phyloP scores from a whole-genome alignment of 1,140 invertebrate genomes.

The Olivierus martensii region DNA sequence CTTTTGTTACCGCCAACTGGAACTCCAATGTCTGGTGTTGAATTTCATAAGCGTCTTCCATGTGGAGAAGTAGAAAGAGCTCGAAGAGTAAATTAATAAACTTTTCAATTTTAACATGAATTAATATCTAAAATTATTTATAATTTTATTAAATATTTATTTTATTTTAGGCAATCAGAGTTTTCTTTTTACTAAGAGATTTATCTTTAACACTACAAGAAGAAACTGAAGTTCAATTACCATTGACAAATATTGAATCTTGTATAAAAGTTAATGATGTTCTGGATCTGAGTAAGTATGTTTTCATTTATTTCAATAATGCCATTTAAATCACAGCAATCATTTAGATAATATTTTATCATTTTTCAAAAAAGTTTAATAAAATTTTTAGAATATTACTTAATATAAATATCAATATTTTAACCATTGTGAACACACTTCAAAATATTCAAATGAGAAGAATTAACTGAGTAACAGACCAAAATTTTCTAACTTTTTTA shows the following conservation, averaged over 20 bases:
- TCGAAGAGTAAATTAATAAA: slow-evolving; percentile 42
- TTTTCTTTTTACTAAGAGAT: slow-evolving; percentile 83
- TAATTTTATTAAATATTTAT: not conserved
- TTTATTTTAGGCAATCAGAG: slow-evolving; percentile 58
- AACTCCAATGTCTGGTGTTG: slow-evolving; percentile 90
- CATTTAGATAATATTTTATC: no score
- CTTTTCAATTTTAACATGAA: not conserved
- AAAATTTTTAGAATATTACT: no score
- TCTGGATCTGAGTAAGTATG: slow-evolving; percentile 73
- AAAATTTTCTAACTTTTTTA: no score
- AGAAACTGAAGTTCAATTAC: slow-evolving; percentile 73
- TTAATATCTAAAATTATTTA: not conserved
- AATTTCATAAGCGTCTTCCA: slow-evolving; percentile 84
- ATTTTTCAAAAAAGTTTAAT: no score
- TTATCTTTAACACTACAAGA: slow-evolving; percentile 63
- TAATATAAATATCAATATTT: no score
- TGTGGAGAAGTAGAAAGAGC: slow-evolving; percentile 94
- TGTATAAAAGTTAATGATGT: slow-evolving; percentile 84
- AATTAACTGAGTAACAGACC: no score
- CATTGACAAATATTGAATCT: slow-evolving; percentile 74
- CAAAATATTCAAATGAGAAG: no score
- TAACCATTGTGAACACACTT: no score
- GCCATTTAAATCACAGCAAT: no score
- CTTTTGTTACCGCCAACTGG: slow-evolving; percentile 90
- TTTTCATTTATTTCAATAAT: not conserved